These are phyloP conservation scores for Sebastes steindachneri DNA, from an alignment of 2,797 vertebrate genomes.

Conservation along the genomic window DNA sequence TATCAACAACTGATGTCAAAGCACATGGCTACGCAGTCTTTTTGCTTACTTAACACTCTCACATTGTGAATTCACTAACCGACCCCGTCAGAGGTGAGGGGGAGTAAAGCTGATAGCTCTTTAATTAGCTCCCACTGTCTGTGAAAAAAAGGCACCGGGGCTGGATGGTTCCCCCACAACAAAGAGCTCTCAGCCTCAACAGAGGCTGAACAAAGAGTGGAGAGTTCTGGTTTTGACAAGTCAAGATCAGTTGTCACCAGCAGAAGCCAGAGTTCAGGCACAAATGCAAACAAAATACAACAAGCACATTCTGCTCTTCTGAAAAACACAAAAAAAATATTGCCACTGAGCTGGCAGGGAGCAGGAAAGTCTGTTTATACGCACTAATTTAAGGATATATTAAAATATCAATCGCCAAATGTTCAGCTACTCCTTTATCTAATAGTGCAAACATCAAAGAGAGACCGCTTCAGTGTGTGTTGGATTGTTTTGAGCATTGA, in stretches of 20 bases:
- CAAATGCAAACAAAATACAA: constrained; percentile 17
- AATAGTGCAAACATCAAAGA: background rate
- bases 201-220: constrained; percentile 73
- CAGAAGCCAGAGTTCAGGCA: constrained; percentile 62
- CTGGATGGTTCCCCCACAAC: constrained; percentile 77
- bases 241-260: constrained; percentile 72
- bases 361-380: background rate
- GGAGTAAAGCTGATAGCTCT: constrained; percentile 52
- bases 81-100: constrained; percentile 11
- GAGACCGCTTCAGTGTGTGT: background rate
- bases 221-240: constrained; percentile 79
- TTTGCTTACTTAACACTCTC: constrained; percentile 18
- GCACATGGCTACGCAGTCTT: background rate
- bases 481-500: background rate
- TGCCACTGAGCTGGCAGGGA: background rate
- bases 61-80: constrained; percentile 20
- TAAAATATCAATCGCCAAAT: background rate
- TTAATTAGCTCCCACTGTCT: constrained; percentile 61
- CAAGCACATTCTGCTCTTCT: background rate
- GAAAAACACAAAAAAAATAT: background rate
- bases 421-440: background rate
- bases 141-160: constrained; percentile 52
- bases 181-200: constrained; percentile 69
- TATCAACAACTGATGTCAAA: constrained; percentile 12
- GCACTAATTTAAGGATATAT: background rate